Base-by-base conservation (phyloP, 2,797 vertebrate species). In the Diplodus puntazzo region DNA sequence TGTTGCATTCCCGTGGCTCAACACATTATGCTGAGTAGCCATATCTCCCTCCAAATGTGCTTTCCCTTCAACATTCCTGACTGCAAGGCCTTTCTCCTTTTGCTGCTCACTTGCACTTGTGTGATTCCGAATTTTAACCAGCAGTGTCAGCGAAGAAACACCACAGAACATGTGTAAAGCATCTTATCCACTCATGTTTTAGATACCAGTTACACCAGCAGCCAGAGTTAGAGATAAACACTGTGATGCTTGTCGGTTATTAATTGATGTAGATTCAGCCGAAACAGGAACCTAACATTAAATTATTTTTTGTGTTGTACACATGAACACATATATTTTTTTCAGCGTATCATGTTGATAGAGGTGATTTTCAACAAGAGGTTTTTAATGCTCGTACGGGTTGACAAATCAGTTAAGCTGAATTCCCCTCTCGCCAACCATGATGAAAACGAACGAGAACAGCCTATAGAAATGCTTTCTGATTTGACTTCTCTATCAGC, bases 31-130 rank as follows among this genome's bases (percentile, higher is more conserved):
- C 84, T 88, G 86, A 84, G 79, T 69, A 6, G 73, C 62, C 77
- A 84, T 13, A 59, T 82, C 65, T 66, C 62, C 45, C 2, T 72
- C 69, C 27, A 73, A 82, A 87, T 87, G 42, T 82, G 80, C 87
- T 83, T 75, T 65, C 66, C 73, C 74, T 68, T 82, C 75, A 83
- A 73, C 83, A 80, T 88, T 80, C 52, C 66, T 79, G 80, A 72
- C 83, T 82, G 76, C 74, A 30, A 87, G 83, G 86, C 83, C 71
- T 89, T 86, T 83, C 75, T 84, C 68, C 50, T 73, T 73, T 50
- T 75, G 79, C 79, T 82, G 79, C 72, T 79, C 79, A 30, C 80
- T 77, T 68, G 68, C 82, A 73, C 85, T 81, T 77, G 65, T 80
- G 73, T 78, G 69, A 69, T 67, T 72, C 54, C 21, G 79, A 76